phyloP scores from a whole-genome alignment of 2,113 vertebrate genomes.

The Cavia aperea region DNA sequence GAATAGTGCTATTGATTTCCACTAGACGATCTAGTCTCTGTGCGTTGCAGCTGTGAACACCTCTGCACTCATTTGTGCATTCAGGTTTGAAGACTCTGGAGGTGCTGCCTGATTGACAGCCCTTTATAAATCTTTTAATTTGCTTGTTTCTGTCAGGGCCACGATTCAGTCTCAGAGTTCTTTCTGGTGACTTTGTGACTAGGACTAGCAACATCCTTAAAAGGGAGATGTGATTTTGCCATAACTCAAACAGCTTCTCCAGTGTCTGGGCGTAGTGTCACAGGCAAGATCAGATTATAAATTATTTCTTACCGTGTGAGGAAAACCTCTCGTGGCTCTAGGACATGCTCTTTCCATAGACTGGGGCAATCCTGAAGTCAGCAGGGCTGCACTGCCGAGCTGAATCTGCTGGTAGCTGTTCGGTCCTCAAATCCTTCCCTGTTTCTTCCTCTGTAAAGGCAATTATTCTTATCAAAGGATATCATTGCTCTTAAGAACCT shows the following conservation, averaged over 20 bases:
- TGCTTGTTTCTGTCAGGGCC: conserved; percentile 51
- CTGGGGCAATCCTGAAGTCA: background rate
- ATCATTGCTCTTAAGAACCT: background rate
- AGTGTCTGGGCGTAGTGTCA: background rate
- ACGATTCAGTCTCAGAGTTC: conserved; percentile 39
- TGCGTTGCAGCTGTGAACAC: conserved; percentile 45
- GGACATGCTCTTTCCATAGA: background rate
- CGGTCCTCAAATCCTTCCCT: background rate
- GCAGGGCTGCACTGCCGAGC: background rate
- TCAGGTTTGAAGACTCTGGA: conserved; percentile 19
- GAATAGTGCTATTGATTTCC: conserved; percentile 56
- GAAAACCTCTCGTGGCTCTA: background rate
- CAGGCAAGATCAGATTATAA: conserved; percentile 25
- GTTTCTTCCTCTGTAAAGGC: background rate
- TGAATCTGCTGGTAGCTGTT: background rate
- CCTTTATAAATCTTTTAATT: conserved; percentile 64
- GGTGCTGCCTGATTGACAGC: conserved; percentile 54
- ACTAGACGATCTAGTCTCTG: conserved; percentile 28
- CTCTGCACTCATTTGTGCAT: background rate
- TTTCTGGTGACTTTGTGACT: conserved; percentile 52
- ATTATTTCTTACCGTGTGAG: background rate
- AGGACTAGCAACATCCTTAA: conserved; percentile 30
- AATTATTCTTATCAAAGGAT: background rate
- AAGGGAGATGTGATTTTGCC: conserved; percentile 23
- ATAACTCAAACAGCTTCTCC: conserved; percentile 42